Conservation (phyloP, 2,797 vertebrate genomes). For the Smutsia temminckii region DNA sequence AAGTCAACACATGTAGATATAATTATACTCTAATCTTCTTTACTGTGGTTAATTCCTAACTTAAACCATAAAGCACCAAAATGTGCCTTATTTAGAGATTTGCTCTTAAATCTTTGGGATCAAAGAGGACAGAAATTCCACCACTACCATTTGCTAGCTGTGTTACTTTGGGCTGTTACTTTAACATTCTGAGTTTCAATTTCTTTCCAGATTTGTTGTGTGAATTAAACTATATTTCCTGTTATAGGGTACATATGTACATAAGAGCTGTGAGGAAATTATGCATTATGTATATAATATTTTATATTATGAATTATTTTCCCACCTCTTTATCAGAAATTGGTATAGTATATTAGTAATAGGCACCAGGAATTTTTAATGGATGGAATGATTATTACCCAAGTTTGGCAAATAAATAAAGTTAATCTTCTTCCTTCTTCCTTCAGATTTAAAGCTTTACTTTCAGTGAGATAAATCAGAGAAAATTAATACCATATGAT, state of each 20-base stretch:
- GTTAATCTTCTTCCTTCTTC: background rate
- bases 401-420: background rate
- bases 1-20: background rate
- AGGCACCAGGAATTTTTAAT: background rate
- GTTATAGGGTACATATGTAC: background rate
- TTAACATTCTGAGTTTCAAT: background rate
- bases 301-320: background rate
- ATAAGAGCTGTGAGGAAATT: background rate
- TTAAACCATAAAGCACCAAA: background rate
- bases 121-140: background rate
- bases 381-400: background rate
- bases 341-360: background rate
- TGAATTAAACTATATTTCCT: background rate
- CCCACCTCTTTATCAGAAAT: background rate
- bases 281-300: background rate
- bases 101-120: background rate
- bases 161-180: background rate
- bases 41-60: background rate
- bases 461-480: background rate
- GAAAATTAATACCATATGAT: background rate
- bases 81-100: background rate
- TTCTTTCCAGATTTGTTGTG: background rate
- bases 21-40: background rate
- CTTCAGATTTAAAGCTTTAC: background rate
- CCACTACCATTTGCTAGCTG: background rate